A percentile compares a stretch with the other conserved stretches of the same genome.
Conservation (phyloP, 2,797 vertebrate genomes). For the Notoglanidium macrostoma region DNA sequence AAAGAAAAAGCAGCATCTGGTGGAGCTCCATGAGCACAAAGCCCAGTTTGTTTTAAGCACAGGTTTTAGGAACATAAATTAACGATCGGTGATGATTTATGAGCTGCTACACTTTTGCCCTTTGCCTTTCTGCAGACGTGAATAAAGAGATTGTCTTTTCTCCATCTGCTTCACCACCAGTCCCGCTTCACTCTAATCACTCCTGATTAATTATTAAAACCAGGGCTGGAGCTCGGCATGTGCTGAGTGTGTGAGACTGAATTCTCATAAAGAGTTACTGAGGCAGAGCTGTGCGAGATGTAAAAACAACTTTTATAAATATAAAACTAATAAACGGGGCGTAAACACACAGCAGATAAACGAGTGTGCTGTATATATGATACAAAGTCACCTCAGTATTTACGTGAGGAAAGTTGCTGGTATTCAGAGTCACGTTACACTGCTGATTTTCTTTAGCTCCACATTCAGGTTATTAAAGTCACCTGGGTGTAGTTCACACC, state of each 20-base stretch:
- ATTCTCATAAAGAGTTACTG: conserved; percentile 4
- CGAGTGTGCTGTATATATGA: not conserved
- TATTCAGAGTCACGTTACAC: not conserved
- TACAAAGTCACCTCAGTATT: not conserved
- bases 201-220: conserved; percentile 20
- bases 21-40: not conserved
- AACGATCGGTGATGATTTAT: conserved; percentile 17
- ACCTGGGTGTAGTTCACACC: not conserved
- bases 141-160: conserved; percentile 17
- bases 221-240: not conserved
- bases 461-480: not conserved
- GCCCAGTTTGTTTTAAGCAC: not conserved
- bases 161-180: conserved; percentile 23
- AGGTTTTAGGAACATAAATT: conserved; percentile 24
- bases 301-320: not conserved
- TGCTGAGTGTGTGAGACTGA: not conserved
- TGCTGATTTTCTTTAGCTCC: not conserved
- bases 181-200: conserved; percentile 14
- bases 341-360: not conserved
- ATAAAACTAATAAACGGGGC: not conserved
- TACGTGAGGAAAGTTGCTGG: not conserved
- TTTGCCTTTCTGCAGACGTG: conserved; percentile 7
- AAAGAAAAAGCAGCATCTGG: conserved; percentile 1
- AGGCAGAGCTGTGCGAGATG: not conserved
- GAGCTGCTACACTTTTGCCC: conserved; percentile 13